phyloP scores from a whole-genome alignment of 2,888 invertebrate genomes.

The Cyclophora punctaria region DNA sequence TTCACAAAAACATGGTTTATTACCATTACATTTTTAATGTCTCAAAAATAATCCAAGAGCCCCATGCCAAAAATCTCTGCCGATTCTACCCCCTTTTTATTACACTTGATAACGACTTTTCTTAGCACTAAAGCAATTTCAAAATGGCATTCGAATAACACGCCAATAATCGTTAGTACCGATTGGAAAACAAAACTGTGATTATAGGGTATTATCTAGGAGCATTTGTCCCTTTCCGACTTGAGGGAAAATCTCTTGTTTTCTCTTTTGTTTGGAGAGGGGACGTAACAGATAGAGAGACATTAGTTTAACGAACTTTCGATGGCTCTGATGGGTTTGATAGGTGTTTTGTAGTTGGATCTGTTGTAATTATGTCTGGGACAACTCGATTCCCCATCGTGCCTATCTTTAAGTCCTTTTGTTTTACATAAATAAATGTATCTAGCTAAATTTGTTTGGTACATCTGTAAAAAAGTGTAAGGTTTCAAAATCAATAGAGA shows the following conservation, averaged over 20 bases:
- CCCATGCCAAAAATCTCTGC: too few species aligned
- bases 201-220: constrained; percentile 73
- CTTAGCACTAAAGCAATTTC: constrained; percentile 69
- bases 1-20: too few species aligned
- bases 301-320: constrained; percentile 74
- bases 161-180: constrained; percentile 79
- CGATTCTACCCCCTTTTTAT: constrained; percentile 49
- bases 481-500: too few species aligned
- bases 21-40: too few species aligned
- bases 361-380: too few species aligned
- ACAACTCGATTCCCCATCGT: too few species aligned
- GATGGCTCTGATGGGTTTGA: constrained; percentile 47
- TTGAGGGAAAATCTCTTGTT: constrained; percentile 25
- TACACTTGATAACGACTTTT: constrained; percentile 68
- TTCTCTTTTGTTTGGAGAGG: constrained; percentile 52
- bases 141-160: constrained; percentile 76
- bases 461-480: too few species aligned
- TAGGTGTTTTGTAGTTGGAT: too few species aligned
- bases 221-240: constrained; percentile 39
- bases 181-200: constrained; percentile 82
- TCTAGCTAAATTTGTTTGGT: too few species aligned
- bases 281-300: constrained; percentile 60
- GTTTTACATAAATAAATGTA: too few species aligned
- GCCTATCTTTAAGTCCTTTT: too few species aligned
- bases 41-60: too few species aligned